Base-by-base conservation (phyloP, 2,797 vertebrate species). In the Sebastes jordani region DNA sequence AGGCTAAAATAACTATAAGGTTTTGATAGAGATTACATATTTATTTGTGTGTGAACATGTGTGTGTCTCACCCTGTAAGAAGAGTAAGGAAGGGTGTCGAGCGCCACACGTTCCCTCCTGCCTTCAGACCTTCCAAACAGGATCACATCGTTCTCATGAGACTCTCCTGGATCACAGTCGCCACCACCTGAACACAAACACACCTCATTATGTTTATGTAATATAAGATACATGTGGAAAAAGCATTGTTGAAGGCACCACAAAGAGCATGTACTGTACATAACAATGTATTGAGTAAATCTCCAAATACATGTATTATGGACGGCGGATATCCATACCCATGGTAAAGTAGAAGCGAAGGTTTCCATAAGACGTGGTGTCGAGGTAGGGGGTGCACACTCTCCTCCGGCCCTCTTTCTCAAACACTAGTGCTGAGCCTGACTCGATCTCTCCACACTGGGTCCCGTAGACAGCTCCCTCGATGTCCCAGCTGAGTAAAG, bases 311-410 rank as follows among this genome's bases (percentile, higher is more conserved):
- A 70, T 42, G 20, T 64, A 9, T 79, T 9, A 65, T 18, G 20
- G 8, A 59, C 9, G 30, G n/a, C 18, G 23, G 46, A 46, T 59
- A 78, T 78, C 22, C 18, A 11, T 90, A 95, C 94, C 99, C 97
- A 99, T 98, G 70, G 95, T 95, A 54, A 99, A 98, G 95, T 98
- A 94, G 95, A 99, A 98, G 36, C 99, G 96, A 61, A 99, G 96
- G 95, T 99, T 99, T 75, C 98, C 98, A 13, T 97, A 98, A 46
- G 96, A 95, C 0, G 97, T 99, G 64, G 97, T 97, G 89, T 99
- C 98, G 87, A 99, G 94, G 89, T 97, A 98, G 0, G 98, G 98
- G 23, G 98, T 99, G 76, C 99, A 99, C 78, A 98, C 86, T 90
- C 95, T 97, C 84, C 99, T 97, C 81, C 96, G 96, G 69, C 97